phyloP scores from a whole-genome alignment of 2,797 vertebrate genomes.

The Enteromius trimaculatus region DNA sequence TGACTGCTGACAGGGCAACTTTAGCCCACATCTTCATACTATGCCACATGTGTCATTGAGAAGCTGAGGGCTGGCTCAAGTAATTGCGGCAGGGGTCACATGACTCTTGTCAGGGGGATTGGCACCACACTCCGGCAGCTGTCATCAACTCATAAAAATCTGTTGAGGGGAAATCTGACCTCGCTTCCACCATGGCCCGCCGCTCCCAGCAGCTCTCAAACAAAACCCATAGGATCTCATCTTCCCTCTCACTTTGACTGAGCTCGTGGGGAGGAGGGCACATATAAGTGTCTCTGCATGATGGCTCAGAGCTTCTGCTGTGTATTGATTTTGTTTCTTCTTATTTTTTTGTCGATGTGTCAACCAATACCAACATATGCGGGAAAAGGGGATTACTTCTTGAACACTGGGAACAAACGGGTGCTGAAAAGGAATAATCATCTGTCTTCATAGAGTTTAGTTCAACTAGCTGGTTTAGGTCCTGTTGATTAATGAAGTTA shows the following conservation, averaged over 20 bases:
- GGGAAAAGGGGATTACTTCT: slow-evolving; percentile 2
- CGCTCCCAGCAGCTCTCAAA: slow-evolving; percentile 53
- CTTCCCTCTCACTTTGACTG: slow-evolving; percentile 38
- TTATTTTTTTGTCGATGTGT: slow-evolving; percentile 20
- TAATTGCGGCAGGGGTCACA: slow-evolving; percentile 64
- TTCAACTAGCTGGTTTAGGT: not conserved
- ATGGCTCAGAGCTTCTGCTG: slow-evolving; percentile 35
- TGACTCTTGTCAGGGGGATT: slow-evolving; percentile 66
- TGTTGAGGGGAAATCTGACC: slow-evolving; percentile 71
- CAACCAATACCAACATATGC: slow-evolving; percentile 39
- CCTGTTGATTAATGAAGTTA: not conserved
- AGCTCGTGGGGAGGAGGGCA: slow-evolving; percentile 12
- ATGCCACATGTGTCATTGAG: slow-evolving; percentile 58
- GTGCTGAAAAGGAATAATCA: not conserved
- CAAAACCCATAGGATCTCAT: slow-evolving; percentile 51
- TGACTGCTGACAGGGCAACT: slow-evolving; percentile 45
- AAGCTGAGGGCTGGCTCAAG: slow-evolving; percentile 39
- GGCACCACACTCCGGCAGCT: slow-evolving; percentile 71
- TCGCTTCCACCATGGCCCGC: slow-evolving; percentile 41
- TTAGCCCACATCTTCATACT: slow-evolving; percentile 29
- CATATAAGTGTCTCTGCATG: slow-evolving; percentile 33
- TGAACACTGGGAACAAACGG: not conserved
- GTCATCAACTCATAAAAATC: slow-evolving; percentile 69
- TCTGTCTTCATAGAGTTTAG: not conserved
- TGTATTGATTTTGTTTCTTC: slow-evolving; percentile 28